Percentiles rank a stretch among this genome's conserved stretches.
These are phyloP conservation scores for Drosophila sulfurigaster DNA, from an alignment of 1,140 invertebrate genomes.

Conservation along the genomic window DNA sequence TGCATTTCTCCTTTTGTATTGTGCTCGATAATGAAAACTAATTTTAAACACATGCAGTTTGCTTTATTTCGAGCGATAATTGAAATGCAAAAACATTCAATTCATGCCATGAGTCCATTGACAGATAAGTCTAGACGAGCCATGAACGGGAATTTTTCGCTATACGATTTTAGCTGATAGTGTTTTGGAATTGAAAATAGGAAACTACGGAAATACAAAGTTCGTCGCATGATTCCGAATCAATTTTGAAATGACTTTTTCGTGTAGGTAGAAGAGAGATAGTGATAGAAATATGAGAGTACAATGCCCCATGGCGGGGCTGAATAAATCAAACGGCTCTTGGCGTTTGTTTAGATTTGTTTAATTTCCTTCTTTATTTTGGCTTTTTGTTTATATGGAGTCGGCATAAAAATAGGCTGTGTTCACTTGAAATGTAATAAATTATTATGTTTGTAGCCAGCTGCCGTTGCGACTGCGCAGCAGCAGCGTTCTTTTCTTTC, in stretches of 20 bases:
- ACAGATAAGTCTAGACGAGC: conserved; percentile 52
- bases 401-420: neutral
- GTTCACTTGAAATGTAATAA: conserved; percentile 38
- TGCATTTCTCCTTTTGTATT: conserved; percentile 22
- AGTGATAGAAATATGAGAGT: conserved; percentile 20
- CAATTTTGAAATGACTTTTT: conserved; percentile 3
- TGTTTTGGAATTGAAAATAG: conserved; percentile 19
- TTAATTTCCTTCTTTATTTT: neutral
- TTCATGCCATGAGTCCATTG: conserved; percentile 47
- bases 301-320: conserved; percentile 21
- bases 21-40: conserved; percentile 37
- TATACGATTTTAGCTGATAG: conserved; percentile 29
- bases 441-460: conserved; percentile 28
- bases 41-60: conserved; percentile 21
- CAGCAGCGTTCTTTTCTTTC: conserved; percentile 20
- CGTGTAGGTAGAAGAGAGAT: neutral
- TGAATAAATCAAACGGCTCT: neutral
- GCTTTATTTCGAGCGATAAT: conserved; percentile 42
- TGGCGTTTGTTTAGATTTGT: conserved; percentile 17
- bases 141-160: conserved; percentile 24
- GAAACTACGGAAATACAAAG: conserved; percentile 39
- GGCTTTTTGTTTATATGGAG: conserved; percentile 11
- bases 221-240: conserved; percentile 36
- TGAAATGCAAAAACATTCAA: conserved; percentile 53
- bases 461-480: conserved; percentile 48